Evolutionary conservation across 2,888 invertebrate species (phyloP), one percentile per base, ranked within the genome.

Genomic region (Celastrina argiolus): DNA sequence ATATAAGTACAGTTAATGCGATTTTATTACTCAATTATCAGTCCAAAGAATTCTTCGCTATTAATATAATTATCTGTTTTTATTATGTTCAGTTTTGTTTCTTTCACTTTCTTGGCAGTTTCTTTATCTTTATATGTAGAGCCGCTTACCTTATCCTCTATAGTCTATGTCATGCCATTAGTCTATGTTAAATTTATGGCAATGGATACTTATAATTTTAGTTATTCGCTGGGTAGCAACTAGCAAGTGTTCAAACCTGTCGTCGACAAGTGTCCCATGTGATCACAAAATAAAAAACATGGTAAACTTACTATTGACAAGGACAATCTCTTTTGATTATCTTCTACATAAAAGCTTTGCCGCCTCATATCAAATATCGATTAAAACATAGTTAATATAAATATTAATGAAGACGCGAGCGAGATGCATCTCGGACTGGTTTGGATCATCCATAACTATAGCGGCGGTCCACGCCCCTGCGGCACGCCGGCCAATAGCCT

Each of bases 371-470:
- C 78, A 81, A 78, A 84, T 82, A 82, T 78, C 79, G 78, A 77
- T 78, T 81, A 85, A 87, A 88, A 88, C 87, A 89, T 80, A 81
- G 81, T 81, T 82, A 87, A 87, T 88, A 83, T 88, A 88, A 87
- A 88, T 86, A 85, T 89, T 87, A 88, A 90, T 90, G 89, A 91
- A 85, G 86, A 85, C 82, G 87, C 87, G 84, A 85, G 87, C 85
- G 85, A 84, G 85, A 84, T 85, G 87, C 79, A 80, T 80, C 84
- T 79, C 81, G 81, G 88, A 90, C 90, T 89, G 90, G 90, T 90
- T 89, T 86, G 74, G 80, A 81, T 88, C 88, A 89, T 90, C 89
- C 89, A 90, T 91, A 88, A 90, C 89, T 89, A 89, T 89, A 90
- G 89, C 88, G 88, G 78, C 82, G 88, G 78, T 84, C 89, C 77